phyloP scores from a whole-genome alignment of 1,140 invertebrate species.

The Orussus abietinus region DNA sequence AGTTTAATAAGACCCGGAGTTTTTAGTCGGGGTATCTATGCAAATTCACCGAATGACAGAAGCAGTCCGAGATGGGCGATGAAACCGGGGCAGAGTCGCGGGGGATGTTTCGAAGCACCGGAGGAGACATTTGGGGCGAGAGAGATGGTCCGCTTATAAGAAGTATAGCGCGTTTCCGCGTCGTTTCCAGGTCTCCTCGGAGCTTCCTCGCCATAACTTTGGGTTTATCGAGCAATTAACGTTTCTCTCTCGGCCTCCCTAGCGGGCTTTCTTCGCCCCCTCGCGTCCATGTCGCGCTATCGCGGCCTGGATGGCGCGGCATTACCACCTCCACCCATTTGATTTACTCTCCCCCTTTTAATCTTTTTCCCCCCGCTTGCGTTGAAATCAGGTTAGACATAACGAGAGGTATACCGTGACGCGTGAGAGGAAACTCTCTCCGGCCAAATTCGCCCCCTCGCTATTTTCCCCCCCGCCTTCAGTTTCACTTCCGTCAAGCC shows the following conservation, averaged over 20 bases:
- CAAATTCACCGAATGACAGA: too few species aligned
- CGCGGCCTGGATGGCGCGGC: too few species aligned
- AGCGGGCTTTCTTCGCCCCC: constrained; percentile 10
- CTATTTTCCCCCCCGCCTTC: constrained; percentile 3
- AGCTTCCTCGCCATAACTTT: constrained; percentile 40
- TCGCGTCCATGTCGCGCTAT: constrained; percentile 4
- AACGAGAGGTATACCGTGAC: too few species aligned
- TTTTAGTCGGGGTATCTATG: too few species aligned
- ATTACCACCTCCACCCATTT: constrained; percentile 6
- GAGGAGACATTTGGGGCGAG: not conserved
- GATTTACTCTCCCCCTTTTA: constrained; percentile 4
- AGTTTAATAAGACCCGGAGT: too few species aligned
- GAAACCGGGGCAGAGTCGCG: too few species aligned
- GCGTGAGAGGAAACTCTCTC: too few species aligned
- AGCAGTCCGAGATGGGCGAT: too few species aligned
- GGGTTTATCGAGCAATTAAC: constrained; percentile 52
- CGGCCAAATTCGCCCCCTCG: constrained; percentile 6
- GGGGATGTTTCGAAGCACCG: too few species aligned
- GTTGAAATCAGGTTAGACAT: too few species aligned
- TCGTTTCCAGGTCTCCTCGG: constrained; percentile 38
- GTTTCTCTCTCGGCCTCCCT: constrained; percentile 28
- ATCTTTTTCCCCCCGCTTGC: constrained; percentile 3
- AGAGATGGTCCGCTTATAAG: constrained; percentile 20
- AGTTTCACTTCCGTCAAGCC: too few species aligned
- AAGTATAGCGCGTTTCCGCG: constrained; percentile 33